Evolutionary conservation across 2,113 vertebrate genomes (phyloP).

Genomic region (Mustela nigripes): DNA sequence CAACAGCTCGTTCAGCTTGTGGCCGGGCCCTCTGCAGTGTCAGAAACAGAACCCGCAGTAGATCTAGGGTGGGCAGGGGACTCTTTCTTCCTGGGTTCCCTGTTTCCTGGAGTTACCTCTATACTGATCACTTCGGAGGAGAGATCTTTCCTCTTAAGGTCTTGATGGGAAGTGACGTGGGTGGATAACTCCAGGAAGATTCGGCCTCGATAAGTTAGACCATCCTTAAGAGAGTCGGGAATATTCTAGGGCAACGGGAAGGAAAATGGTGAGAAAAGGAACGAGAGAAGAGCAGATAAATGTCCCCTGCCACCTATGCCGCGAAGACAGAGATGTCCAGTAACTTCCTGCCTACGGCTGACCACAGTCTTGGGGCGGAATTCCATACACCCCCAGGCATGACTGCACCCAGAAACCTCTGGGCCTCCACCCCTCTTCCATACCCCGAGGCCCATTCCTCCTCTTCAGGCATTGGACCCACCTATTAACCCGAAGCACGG

Average conservation of each 20-base stretch:
- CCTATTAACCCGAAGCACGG: background rate
- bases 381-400: background rate
- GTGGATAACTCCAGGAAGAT: constrained; percentile 86
- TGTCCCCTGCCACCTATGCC: background rate
- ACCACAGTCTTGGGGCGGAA: background rate
- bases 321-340: background rate
- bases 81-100: background rate
- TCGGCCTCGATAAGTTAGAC: constrained; percentile 83
- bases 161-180: rapidly evolving
- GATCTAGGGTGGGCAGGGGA: background rate
- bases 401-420: background rate
- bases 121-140: constrained; percentile 39
- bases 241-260: background rate
- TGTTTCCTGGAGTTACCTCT: constrained; percentile 78
- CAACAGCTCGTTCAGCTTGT: background rate
- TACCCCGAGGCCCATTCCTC: background rate
- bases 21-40: background rate
- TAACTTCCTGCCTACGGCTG: background rate
- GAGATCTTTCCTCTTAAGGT: background rate
- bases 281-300: background rate
- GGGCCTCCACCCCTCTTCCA: background rate
- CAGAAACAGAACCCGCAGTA: background rate
- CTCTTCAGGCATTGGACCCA: background rate
- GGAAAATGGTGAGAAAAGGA: background rate
- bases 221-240: background rate